Evolutionary conservation across 2,888 invertebrate genomes (phyloP), one percentile per base, ranked within the genome.

Genomic region (Heliconius aoede): DNA sequence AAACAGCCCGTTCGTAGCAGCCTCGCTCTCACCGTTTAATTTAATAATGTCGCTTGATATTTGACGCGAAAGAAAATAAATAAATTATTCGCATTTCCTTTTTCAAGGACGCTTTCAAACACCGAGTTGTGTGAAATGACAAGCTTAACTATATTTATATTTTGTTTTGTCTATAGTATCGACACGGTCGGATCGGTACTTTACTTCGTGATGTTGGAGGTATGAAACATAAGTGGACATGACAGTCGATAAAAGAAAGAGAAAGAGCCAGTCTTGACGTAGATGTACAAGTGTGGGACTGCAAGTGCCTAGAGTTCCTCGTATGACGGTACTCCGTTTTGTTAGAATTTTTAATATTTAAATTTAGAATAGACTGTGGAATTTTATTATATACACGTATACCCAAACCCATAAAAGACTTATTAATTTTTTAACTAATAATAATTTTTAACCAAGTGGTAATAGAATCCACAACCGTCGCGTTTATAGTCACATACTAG

Each of bases 31-130:
- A 72, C 74, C 40, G 55, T 76, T 78, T 78, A 76, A 76, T 78
- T 78, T 76, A 58, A 74, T 72, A 75, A 75, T 76, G 65, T 74
- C 71, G 69, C 76, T 61, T 69, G 73, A 73, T 73, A 78, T 78
- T 78, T 64, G 76, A 64, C 69, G 65, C 58, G 76, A 73, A 60
- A 32, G 65, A 71, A 78, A 73, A 73, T 78, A 78, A 76, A 78
- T 73, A 71, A 71, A 78, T 78, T 67, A 78, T 65, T 71, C 46
- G 65, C 72, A 8, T 76, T 68, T 64, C 46, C 60, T 71, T 76
- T 32, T 67, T 40, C 36, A 74, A 76, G 73, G 61, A 51, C 28
- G 55, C 73, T 74, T 76, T 78, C 32, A 7, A 75, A 78, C 40
- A 75, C 67, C 51, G 67, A 21, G 24, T 21, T 55, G 21, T 24